Percentiles rank a stretch among this genome's conserved stretches.
Conservation (phyloP, 2,113 vertebrate species). For the Chionodraco myersi region DNA sequence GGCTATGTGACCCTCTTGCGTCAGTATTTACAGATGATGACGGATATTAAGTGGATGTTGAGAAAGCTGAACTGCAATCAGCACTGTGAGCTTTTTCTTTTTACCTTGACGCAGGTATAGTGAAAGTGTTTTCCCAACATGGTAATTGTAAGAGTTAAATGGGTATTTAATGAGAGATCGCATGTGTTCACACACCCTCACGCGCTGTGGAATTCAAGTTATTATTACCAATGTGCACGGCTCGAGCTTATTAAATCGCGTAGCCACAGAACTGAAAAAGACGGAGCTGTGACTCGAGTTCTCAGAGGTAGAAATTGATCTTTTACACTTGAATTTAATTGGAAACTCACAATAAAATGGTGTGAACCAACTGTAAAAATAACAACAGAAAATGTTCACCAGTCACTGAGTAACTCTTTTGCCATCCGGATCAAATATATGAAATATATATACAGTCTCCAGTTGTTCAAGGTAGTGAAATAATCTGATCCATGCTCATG, state of each 20-base stretch:
- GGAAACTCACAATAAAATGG: constrained; percentile 16
- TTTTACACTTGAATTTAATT: background rate
- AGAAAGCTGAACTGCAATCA: constrained; percentile 56
- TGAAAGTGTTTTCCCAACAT: constrained; percentile 49
- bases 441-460: too few relatives aligned
- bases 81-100: constrained; percentile 40
- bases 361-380: background rate
- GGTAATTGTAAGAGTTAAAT: constrained; percentile 35
- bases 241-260: constrained; percentile 20
- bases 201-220: constrained; percentile 12
- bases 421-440: constrained; percentile 7
- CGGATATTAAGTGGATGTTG: constrained; percentile 55
- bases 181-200: constrained; percentile 31
- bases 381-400: background rate
- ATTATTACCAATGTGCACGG: constrained; percentile 12
- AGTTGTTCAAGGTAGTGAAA: constrained; percentile 13
- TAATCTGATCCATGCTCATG: constrained; percentile 21
- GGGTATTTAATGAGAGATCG: constrained; percentile 21
- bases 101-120: constrained; percentile 41
- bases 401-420: constrained; percentile 4
- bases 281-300: background rate
- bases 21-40: constrained; percentile 54
- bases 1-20: constrained; percentile 40
- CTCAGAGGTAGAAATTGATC: background rate
- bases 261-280: background rate